These are phyloP conservation scores for Speoplatyrhinus poulsoni DNA, from an alignment of 2,113 vertebrate species.

Conservation along the genomic window DNA sequence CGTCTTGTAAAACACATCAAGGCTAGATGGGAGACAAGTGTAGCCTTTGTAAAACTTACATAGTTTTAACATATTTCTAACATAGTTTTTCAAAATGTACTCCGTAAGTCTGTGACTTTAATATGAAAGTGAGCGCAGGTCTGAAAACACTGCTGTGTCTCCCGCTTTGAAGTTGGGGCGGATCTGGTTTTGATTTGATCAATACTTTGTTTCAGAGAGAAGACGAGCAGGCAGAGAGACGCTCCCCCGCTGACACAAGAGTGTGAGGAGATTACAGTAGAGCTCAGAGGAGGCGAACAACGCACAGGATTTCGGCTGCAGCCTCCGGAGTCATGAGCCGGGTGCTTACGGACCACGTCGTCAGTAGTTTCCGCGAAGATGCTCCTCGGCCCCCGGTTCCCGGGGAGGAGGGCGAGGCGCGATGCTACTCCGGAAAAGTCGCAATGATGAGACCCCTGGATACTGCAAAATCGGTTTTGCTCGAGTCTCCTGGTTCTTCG, in stretches of 20 bases:
- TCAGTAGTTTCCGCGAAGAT: slow-evolving; percentile 97
- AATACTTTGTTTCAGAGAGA: slow-evolving; percentile 90
- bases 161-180: slow-evolving; percentile 88
- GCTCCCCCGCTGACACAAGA: slow-evolving; percentile 94
- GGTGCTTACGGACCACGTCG: slow-evolving; percentile 84
- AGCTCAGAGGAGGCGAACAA: slow-evolving; percentile 71
- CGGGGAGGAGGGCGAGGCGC: slow-evolving; percentile 92
- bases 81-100: slow-evolving; percentile 41
- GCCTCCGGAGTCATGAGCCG: slow-evolving; percentile 88
- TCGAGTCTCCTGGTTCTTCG: slow-evolving; percentile 75
- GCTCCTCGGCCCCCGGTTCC: slow-evolving; percentile 95
- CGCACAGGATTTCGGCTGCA: slow-evolving; percentile 57
- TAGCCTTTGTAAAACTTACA: slow-evolving; percentile 42
- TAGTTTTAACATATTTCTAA: too few relatives aligned
- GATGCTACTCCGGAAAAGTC: slow-evolving; percentile 78
- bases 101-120: slow-evolving; percentile 31
- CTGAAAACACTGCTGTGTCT: slow-evolving; percentile 79
- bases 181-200: slow-evolving; percentile 98
- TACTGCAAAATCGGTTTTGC: slow-evolving; percentile 66
- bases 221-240: slow-evolving; percentile 82
- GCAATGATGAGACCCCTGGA: slow-evolving; percentile 79
- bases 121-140: slow-evolving; percentile 75
- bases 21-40: too few relatives aligned
- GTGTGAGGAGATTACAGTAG: slow-evolving; percentile 86
- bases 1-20: too few relatives aligned